Percentiles rank a stretch among this genome's conserved stretches.
These are phyloP conservation scores for Propithecus deckenii DNA, from an alignment of 2,797 vertebrate species.

Conservation along the genomic window DNA sequence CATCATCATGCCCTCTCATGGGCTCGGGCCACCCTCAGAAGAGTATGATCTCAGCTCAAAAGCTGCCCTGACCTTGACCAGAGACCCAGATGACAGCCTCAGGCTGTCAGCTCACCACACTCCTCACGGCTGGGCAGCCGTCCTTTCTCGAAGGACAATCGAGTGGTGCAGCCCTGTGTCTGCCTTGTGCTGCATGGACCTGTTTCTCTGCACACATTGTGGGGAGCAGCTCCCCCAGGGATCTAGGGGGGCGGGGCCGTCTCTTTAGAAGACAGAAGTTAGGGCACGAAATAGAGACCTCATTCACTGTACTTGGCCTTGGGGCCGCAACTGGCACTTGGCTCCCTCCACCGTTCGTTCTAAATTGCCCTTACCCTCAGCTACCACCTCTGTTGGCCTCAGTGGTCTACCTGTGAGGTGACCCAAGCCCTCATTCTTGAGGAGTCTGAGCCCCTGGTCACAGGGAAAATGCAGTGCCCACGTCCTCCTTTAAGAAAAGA, in stretches of 20 bases:
- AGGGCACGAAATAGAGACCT: background rate
- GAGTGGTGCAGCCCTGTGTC: fast-evolving
- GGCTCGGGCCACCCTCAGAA: background rate
- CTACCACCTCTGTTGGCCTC: background rate
- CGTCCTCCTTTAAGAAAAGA: background rate
- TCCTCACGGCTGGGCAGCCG: background rate
- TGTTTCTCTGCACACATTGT: fast-evolving
- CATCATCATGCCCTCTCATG: background rate
- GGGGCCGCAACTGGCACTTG: background rate
- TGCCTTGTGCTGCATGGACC: background rate
- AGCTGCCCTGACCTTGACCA: background rate
- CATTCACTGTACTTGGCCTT: background rate
- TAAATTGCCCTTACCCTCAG: background rate
- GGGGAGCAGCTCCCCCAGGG: background rate
- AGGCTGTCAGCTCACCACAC: background rate
- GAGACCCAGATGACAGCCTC: too few relatives aligned
- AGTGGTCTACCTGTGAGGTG: background rate
- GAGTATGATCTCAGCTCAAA: background rate
- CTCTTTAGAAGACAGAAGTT: background rate
- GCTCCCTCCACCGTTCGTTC: background rate
- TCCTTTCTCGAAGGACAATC: background rate
- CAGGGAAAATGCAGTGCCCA: background rate
- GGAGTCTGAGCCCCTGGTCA: background rate
- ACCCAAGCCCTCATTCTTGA: background rate
- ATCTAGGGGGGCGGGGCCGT: background rate